Base-by-base conservation (phyloP, 2,113 vertebrate species). In the Ifrita kowaldi region DNA sequence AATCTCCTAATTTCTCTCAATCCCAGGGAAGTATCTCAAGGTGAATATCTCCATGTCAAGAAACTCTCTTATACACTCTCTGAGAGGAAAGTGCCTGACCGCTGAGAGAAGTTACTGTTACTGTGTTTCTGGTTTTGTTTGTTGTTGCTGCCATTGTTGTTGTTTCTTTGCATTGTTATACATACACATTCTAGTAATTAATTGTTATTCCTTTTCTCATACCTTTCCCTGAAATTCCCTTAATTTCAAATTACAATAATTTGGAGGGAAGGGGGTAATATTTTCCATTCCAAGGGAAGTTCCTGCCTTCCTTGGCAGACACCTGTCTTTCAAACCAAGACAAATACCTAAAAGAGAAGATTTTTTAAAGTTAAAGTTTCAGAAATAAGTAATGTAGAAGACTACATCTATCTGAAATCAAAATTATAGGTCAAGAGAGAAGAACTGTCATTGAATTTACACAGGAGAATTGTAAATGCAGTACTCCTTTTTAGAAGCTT, bases 361-460 rank as follows among this genome's bases (percentile, higher is more conserved):
- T 57, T 76, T 57, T 85, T 56, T 60, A 62, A 92, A 53, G 32
- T 9, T 68, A 35, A 90, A 41, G 11, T 62, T 93, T 86, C 64
- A 83, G 90, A 95, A 76, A 53, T 24, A 83, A 62, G 20, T 4
- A 0, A 50, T 46, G 6, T 69, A 57, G 80, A 88, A 83, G 50
- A 42, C 17, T 77, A 30, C 12, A 67, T 77, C 39, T 69, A 77
- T 83, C 77, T 76, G 1, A 23, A 50, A 74, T 46, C 2, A 6
- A 83, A 89, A 73, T 17, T 47, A 76, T 17, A 39, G 64, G 52
- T 70, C 42, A 90, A 55, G n/a, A 93, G 78, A 85, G 23, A 64
- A 75, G 56, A 91, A 65, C 20, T 42, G n/a, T 57, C 50, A 77
- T 30, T 86, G 67, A 84, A 67, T 83, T 94, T 73, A 63, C 42